These are phyloP conservation scores for Myiozetetes cayanensis DNA, from an alignment of 2,113 vertebrate species.

Conservation along the genomic window DNA sequence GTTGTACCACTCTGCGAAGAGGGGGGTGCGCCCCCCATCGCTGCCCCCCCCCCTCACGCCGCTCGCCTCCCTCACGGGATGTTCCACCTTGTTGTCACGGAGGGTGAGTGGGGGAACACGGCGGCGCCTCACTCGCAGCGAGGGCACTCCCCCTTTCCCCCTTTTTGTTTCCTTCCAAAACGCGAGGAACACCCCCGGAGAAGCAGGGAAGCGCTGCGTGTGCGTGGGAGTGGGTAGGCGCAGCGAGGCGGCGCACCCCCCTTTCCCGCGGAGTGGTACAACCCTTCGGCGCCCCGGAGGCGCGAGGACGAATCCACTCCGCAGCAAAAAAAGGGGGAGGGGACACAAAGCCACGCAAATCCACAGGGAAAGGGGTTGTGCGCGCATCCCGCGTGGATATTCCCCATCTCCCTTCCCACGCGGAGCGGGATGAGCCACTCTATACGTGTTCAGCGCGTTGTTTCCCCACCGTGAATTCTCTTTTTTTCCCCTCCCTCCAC, in stretches of 20 bases:
- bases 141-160: accelerated
- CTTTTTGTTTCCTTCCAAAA: neutral
- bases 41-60: too few relatives aligned
- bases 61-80: neutral
- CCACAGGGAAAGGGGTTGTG: too few relatives aligned
- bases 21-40: accelerated
- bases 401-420: accelerated
- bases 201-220: neutral
- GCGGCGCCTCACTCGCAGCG: accelerated
- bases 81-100: neutral
- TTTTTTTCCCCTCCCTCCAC: neutral
- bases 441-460: accelerated
- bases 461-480: accelerated
- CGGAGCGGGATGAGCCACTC: accelerated
- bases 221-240: too few relatives aligned
- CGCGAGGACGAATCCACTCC: neutral
- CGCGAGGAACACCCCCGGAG: accelerated
- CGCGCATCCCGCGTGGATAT: too few relatives aligned
- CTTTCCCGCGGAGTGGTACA: neutral
- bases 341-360: too few relatives aligned
- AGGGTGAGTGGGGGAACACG: neutral
- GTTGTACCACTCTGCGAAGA: neutral
- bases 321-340: neutral
- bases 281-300: neutral
- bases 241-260: accelerated